Conservation (phyloP, 2,113 vertebrate genomes). For the Macaca fascicularis region T2T-MFA8v1.1 NC_088375.1:22440001-22440500, state of each 20-base stretch:
- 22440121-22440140: not conserved
- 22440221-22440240: not conserved
- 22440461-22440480: not conserved
- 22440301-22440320: not conserved
- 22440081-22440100: accelerated
- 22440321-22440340: not conserved
- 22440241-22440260: not conserved
- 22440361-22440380: not conserved
- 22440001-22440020: not conserved
- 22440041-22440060: accelerated
- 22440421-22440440: not conserved
- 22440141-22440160: not conserved
- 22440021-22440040: not conserved
- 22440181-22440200: not conserved
- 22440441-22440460: not conserved
- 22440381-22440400: not conserved
- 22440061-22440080: too few relatives aligned
- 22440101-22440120: not conserved
- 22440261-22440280: not conserved
- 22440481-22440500: accelerated
- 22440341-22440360: not conserved
- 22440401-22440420: not conserved
- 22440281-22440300: not conserved
- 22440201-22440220: not conserved
- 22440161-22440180: not conserved